Conservation (phyloP, 2,113 vertebrate genomes). For the Rynchops niger region DNA sequence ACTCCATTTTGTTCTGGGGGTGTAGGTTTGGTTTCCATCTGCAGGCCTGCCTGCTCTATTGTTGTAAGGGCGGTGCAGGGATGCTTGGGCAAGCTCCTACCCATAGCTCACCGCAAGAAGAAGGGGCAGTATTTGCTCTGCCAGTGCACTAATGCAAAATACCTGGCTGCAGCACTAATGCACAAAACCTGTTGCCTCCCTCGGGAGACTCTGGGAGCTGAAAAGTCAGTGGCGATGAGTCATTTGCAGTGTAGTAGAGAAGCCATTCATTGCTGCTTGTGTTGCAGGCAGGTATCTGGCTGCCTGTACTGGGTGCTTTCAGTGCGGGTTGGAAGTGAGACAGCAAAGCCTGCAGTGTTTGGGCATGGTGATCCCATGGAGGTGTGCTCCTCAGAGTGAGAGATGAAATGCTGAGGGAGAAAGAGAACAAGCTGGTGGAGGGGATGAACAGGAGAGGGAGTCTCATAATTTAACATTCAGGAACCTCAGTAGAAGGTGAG, state of each 20-base stretch:
- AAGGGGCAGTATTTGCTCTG: neutral
- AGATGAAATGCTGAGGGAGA: neutral
- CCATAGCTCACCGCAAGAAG: neutral
- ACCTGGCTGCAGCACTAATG: neutral
- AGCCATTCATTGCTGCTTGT: neutral
- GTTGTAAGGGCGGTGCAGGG: neutral
- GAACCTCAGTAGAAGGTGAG: neutral
- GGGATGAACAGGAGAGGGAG: neutral
- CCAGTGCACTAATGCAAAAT: neutral
- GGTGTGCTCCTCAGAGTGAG: neutral
- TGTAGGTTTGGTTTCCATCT: neutral
- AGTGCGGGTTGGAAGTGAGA: neutral
- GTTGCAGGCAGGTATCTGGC: neutral
- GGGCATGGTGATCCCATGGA: neutral
- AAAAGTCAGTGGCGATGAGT: neutral
- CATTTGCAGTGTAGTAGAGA: neutral
- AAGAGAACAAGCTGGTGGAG: neutral
- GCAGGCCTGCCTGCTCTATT: neutral
- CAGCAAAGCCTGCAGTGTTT: neutral
- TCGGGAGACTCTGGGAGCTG: neutral
- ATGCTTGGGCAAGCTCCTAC: neutral
- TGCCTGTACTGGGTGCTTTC: neutral
- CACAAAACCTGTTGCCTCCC: constrained; percentile 20
- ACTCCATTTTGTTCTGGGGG: neutral
- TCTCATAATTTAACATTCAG: neutral